Base-by-base conservation (phyloP, 2,888 invertebrate genomes). In the Schizaphis graminum region DNA sequence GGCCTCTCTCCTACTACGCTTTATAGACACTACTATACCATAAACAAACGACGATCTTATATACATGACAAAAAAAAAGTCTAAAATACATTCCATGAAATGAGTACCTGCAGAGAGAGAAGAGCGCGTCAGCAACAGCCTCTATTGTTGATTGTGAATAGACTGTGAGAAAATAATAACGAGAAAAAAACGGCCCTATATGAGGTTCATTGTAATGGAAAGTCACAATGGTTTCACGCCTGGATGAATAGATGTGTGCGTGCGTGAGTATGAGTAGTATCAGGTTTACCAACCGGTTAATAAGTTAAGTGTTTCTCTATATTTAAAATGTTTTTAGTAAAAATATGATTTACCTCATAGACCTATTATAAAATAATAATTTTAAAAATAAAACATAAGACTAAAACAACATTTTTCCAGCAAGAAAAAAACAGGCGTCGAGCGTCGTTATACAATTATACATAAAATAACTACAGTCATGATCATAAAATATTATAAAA, bases 141-240 rank as follows among this genome's bases (percentile, higher is more conserved):
- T 49, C 92, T 89, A 93, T 93, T 93, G 92, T 93, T 93, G 41
- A 44, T 90, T 49, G 86, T 94, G 94, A 94, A 94, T 89, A 94
- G 86, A 90, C 94, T 94, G 86, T 94, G 94, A 91, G 94, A 94
- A 91, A 91, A 94, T 93, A 89, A 93, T 90, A 90, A 93, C 85
- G 89, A 89, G 35, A 53, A 61, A 89, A 88, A 84, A 90, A 85
- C 35, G 41, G 49, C 67, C 90, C 61, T 87, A 67, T 53, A 90
- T 35, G 94, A 94, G 85, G 91, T 94, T 91, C 94, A 91, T 94
- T 94, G 94, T 94, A 90, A 91, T 93, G 92, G 92, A 93, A 90
- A 94, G 94, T 91, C 94, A 94, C 94, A 94, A 91, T 94, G 94
- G 49, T 26, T 94, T 94, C 94, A 94, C 91, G 94, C 94, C 94